phyloP scores from a whole-genome alignment of 2,888 invertebrate genomes.

The Oligia latruncula region DNA sequence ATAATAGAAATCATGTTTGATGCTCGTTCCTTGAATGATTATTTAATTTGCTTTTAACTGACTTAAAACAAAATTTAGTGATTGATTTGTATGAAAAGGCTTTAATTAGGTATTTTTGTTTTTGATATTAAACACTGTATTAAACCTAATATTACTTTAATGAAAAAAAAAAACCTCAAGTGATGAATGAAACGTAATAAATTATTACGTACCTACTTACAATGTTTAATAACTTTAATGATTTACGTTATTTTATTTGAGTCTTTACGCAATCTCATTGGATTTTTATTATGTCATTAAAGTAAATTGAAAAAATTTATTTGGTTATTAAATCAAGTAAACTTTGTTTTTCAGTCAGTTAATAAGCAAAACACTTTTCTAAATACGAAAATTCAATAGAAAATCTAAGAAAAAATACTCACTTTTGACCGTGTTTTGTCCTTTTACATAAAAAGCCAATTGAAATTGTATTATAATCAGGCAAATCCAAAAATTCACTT shows the following conservation, averaged over 20 bases:
- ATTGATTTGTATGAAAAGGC: no score
- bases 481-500: constrained; percentile 84
- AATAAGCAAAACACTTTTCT: neutral
- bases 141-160: no score
- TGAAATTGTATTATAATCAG: constrained; percentile 78
- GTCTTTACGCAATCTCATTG: no score
- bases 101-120: no score
- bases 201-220: neutral
- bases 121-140: no score
- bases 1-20: constrained; percentile 63
- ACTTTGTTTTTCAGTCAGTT: constrained; percentile 16
- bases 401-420: constrained; percentile 66
- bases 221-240: neutral
- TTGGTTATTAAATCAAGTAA: neutral
- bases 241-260: neutral
- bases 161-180: neutral
- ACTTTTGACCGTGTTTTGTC: constrained; percentile 79
- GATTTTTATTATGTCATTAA: neutral
- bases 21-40: neutral
- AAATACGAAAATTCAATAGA: neutral
- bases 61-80: neutral
- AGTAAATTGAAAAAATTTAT: neutral
- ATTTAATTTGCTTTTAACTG: constrained; percentile 12
- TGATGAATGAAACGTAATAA: neutral
- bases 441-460: constrained; percentile 74